A percentile compares a stretch with the other conserved stretches of the same genome.
These are phyloP conservation scores for Sminthopsis crassicaudata DNA, from an alignment of 2,113 vertebrate genomes.

Conservation along the genomic window DNA sequence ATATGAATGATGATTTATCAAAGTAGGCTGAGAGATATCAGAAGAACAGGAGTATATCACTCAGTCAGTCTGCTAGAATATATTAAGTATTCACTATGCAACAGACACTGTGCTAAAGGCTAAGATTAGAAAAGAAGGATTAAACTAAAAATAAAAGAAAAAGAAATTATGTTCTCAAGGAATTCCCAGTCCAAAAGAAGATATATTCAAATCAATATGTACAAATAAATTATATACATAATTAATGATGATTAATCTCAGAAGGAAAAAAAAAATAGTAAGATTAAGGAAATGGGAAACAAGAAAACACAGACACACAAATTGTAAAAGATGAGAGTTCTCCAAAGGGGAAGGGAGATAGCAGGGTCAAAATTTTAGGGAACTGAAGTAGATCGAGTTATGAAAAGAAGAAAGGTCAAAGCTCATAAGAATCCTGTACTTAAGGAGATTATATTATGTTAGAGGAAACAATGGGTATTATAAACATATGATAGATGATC, in stretches of 20 bases:
- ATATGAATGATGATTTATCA: not conserved
- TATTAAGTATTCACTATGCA: not conserved
- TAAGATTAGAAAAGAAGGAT: not conserved
- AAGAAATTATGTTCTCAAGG: not conserved
- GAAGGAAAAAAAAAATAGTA: not conserved
- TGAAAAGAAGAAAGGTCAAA: not conserved
- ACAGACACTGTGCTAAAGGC: not conserved
- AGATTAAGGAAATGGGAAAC: not conserved
- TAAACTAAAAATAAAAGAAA: not conserved
- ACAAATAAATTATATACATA: not conserved
- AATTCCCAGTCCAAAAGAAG: not conserved
- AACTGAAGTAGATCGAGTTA: not conserved
- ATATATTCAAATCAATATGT: not conserved
- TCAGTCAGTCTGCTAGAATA: not conserved
- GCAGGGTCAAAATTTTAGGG: not conserved
- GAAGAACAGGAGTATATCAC: not conserved
- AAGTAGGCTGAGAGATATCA: not conserved
- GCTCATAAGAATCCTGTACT: not conserved
- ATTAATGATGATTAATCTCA: not conserved
- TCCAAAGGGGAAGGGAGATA: not conserved
- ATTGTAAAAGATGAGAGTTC: not conserved
- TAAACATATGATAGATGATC: not conserved
- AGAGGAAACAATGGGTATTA: not conserved
- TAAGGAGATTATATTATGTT: not conserved
- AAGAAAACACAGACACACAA: not conserved